Evolutionary conservation across 2,888 invertebrate genomes (phyloP), one percentile per base, ranked within the genome.

Genomic region (Drosophila sordidapex): DNA sequence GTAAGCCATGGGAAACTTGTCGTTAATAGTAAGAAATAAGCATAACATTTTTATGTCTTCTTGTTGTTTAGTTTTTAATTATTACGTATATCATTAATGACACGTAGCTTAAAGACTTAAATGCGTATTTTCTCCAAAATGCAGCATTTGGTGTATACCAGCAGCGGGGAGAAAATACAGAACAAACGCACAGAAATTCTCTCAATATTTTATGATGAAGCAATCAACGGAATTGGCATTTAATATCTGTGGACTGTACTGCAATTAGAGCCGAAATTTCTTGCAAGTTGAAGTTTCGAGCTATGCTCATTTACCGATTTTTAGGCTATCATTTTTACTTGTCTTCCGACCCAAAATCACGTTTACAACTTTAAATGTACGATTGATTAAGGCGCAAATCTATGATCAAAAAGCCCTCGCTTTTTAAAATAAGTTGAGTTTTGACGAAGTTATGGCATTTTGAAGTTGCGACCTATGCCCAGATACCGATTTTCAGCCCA

Each of bases 201-300:
- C 2, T 31, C 21, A 36, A 15, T n/a, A 25, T 51, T 21, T 63
- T 35, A 27, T 21, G 11, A 43, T 25, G 27, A 27, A 38, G 25
- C 70, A 54, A 25, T 33, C 15, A 57, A 54, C 4, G 4, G 21
- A 46, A 33, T 35, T 40, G 35, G 13, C 38, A 35, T 2, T 38
- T 46, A 36, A 61, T 57, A 25, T 21, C 13, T 13, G 15, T 56
- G 27, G 33, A 38, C 35, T 18, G 13, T 46, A 33, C 3, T 43
- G 52, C 57, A 70, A 64, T 71, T 67, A 76, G n/a, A 67, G 25
- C 33, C 11, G n/a, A 46, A 46, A 40, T 36, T 29, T 21, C 21
- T 52, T 7, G 2, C 25, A 35, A 21, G 31, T 31, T 31, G 2
- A 8, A 31, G 31, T 31, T 29, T 31, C 31, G 31, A 31, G 31